These are phyloP conservation scores for Enteromius argenteus DNA, from an alignment of 2,797 vertebrate species.

Conservation along the genomic window DNA sequence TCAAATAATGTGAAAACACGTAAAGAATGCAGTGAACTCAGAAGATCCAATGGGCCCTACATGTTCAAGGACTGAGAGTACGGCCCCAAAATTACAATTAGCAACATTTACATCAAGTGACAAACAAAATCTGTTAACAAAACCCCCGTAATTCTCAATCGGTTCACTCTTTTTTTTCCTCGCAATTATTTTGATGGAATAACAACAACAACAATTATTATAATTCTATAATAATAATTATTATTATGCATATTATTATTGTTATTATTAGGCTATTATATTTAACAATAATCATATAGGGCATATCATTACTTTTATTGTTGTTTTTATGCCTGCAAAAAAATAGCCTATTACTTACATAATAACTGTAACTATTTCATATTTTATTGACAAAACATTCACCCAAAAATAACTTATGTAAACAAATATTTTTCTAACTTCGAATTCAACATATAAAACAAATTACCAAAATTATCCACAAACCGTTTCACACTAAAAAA, in stretches of 20 bases:
- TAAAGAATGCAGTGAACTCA: constrained; percentile 12
- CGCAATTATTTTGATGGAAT: not conserved
- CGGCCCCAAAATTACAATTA: constrained; percentile 1
- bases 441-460: not conserved
- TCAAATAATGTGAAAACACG: constrained; percentile 41
- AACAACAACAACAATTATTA: not conserved
- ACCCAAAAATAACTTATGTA: not conserved
- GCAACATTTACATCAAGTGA: not conserved
- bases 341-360: not conserved
- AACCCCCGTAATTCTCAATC: not conserved
- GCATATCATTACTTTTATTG: not conserved
- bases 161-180: too few relatives aligned
- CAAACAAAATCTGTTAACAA: not conserved
- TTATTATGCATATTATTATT: not conserved
- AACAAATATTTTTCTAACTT: not conserved
- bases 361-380: not conserved
- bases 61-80: not conserved
- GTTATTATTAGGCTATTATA: not conserved
- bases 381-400: not conserved
- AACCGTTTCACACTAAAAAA: not conserved
- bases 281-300: not conserved
- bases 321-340: not conserved
- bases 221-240: not conserved
- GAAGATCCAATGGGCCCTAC: not conserved
- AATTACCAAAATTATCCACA: not conserved